These are phyloP conservation scores for Cisticola juncidis DNA, from an alignment of 2,113 vertebrate genomes.

Conservation along the genomic window DNA sequence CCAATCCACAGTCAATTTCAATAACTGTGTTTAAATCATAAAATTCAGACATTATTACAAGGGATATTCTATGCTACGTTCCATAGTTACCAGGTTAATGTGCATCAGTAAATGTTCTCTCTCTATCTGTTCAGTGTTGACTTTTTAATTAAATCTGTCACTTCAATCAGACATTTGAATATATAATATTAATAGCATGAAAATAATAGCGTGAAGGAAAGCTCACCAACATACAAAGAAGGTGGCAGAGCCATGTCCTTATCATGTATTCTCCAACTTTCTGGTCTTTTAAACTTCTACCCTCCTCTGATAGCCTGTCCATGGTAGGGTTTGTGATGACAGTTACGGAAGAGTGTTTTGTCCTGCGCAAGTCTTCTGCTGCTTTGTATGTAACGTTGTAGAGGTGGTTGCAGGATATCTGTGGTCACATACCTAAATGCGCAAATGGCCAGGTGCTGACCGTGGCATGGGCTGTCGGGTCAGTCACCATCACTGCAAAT, in stretches of 20 bases:
- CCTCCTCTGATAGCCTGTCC: background rate
- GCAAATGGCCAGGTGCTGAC: background rate
- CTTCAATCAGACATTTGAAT: background rate
- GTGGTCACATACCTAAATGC: background rate
- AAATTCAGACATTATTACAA: background rate
- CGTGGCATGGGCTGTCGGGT: background rate
- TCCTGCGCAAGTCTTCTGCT: background rate
- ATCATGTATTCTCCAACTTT: background rate
- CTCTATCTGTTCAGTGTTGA: background rate
- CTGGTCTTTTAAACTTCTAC: background rate
- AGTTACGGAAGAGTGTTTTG: accelerated
- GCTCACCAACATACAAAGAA: background rate
- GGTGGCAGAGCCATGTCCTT: background rate
- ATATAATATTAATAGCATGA: background rate
- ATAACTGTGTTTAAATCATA: background rate
- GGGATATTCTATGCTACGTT: background rate
- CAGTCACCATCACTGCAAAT: accelerated
- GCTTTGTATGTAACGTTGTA: background rate
- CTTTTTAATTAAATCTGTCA: background rate
- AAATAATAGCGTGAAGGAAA: background rate
- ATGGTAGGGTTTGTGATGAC: background rate
- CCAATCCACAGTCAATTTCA: background rate
- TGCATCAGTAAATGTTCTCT: background rate
- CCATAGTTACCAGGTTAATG: background rate
- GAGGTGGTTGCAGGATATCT: background rate